Conservation (phyloP, 1,140 invertebrate species). For the Drosophila hydei region DNA sequence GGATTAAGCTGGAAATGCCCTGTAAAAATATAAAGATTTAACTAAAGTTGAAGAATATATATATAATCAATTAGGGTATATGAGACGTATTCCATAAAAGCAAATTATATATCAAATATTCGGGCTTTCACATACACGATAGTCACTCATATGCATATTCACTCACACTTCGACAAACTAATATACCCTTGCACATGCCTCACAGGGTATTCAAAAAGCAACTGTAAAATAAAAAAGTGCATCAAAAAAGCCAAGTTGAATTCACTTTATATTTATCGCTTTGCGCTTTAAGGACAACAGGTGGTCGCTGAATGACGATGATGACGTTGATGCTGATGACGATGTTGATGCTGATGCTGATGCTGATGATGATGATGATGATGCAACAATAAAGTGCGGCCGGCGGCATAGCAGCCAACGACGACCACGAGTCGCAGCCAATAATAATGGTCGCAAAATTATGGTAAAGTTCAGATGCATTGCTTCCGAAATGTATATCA, state of each 20-base stretch:
- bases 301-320: conserved; percentile 47
- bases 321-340: conserved; percentile 2
- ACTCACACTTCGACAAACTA: not conserved
- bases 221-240: conserved; percentile 13
- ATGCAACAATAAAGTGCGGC: conserved; percentile 43
- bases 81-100: not conserved
- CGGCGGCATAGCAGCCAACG: conserved; percentile 22
- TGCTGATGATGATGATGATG: conserved; percentile 33
- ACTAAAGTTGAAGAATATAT: too few relatives aligned
- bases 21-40: too few relatives aligned
- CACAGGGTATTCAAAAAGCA: conserved; percentile 10
- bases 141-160: too few relatives aligned
- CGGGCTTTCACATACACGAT: not conserved
- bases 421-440: conserved; percentile 21
- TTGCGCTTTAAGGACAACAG: conserved; percentile 72
- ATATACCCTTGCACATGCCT: not conserved
- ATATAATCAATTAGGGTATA: not conserved
- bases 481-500: conserved; percentile 81
- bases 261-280: conserved; percentile 74
- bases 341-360: conserved; percentile 17
- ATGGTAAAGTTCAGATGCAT: conserved; percentile 76
- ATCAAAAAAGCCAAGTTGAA: conserved; percentile 38
- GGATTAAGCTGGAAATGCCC: not conserved
- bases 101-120: too few relatives aligned
- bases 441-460: conserved; percentile 76